phyloP scores from a whole-genome alignment of 2,888 invertebrate species.

The Rugalucina vietnamica region DNA sequence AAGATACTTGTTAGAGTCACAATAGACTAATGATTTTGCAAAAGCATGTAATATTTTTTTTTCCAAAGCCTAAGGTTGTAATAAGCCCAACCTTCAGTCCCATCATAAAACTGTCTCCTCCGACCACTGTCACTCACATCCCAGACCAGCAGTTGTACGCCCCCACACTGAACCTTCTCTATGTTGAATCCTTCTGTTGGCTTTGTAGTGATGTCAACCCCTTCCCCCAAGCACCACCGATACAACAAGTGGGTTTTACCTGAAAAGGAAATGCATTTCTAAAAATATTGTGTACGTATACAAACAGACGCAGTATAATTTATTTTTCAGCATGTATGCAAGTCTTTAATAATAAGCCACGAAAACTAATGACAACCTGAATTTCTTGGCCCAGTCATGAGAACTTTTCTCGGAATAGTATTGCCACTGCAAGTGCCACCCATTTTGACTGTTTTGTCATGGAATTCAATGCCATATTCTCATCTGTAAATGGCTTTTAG shows the following conservation, averaged over 20 bases:
- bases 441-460: not conserved
- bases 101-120: constrained; percentile 51
- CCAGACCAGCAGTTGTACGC: not conserved
- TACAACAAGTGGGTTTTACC: constrained; percentile 52
- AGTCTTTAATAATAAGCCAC: too few species aligned
- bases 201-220: constrained; percentile 26
- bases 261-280: not conserved
- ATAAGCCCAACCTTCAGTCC: constrained; percentile 46
- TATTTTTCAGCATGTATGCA: too few species aligned
- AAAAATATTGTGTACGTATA: not conserved
- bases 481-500: too few species aligned
- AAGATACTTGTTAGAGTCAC: too few species aligned
- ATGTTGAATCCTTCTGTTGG: constrained; percentile 50
- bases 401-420: not conserved
- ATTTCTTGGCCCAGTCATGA: not conserved
- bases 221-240: constrained; percentile 36
- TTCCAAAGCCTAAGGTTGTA: not conserved
- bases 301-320: too few species aligned
- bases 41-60: too few species aligned
- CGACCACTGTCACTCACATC: constrained; percentile 19
- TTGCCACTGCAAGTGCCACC: not conserved
- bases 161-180: not conserved
- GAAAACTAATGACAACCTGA: not conserved
- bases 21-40: too few species aligned
- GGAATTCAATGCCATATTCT: not conserved